phyloP scores from a whole-genome alignment of 2,888 invertebrate genomes.

The Erebia epiphron region DNA sequence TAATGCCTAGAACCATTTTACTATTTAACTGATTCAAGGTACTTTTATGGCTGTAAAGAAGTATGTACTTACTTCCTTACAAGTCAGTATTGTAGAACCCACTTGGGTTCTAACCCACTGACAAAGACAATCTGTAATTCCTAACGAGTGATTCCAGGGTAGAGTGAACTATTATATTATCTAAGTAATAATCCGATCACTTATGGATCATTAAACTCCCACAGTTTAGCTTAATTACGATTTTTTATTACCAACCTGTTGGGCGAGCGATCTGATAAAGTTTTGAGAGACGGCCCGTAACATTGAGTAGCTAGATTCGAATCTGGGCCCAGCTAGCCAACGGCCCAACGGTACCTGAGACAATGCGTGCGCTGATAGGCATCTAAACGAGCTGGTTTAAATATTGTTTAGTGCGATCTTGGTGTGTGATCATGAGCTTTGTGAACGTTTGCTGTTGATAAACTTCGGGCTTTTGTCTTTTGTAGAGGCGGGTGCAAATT shows the following conservation, averaged over 20 bases:
- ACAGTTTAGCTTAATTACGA: constrained; percentile 20
- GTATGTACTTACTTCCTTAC: too few relatives aligned
- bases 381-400: constrained; percentile 61
- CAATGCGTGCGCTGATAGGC: constrained; percentile 55
- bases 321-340: constrained; percentile 36
- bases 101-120: too few relatives aligned
- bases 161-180: background rate
- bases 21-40: too few relatives aligned
- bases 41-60: too few relatives aligned
- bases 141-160: too few relatives aligned
- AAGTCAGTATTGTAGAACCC: too few relatives aligned
- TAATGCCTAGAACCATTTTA: too few relatives aligned
- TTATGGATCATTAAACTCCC: constrained; percentile 2
- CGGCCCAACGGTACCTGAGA: constrained; percentile 43
- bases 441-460: constrained; percentile 42
- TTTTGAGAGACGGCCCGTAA: constrained; percentile 39
- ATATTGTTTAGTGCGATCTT: constrained; percentile 53
- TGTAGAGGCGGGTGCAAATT: too few relatives aligned
- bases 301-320: constrained; percentile 40
- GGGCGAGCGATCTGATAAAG: constrained; percentile 34
- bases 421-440: constrained; percentile 40
- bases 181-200: background rate
- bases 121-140: too few relatives aligned
- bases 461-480: constrained; percentile 29
- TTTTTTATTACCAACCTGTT: constrained; percentile 17